Percentiles rank a stretch among this genome's conserved stretches.
Conservation (phyloP, 2,797 vertebrate species). For the Mastacembelus armatus region DNA sequence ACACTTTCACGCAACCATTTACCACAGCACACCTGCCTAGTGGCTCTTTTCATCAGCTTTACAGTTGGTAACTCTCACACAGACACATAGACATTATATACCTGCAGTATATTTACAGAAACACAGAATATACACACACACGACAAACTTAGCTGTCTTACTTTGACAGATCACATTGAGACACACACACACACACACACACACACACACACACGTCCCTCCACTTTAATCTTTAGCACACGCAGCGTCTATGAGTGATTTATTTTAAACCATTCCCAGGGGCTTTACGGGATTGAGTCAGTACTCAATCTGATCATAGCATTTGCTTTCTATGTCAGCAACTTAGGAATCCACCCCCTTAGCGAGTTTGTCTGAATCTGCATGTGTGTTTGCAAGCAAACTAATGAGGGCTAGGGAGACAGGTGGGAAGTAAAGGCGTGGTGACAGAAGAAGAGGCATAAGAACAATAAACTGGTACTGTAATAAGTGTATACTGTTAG, state of each 20-base stretch:
- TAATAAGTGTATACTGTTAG: constrained; percentile 57
- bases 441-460: constrained; percentile 5
- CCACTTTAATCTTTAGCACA: constrained; percentile 59
- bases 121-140: constrained; percentile 8
- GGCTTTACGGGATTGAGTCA: constrained; percentile 42
- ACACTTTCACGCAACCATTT: constrained; percentile 66
- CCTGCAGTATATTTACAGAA: constrained; percentile 27
- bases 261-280: constrained; percentile 58
- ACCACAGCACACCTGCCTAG: constrained; percentile 40
- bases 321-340: constrained; percentile 62
- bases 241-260: constrained; percentile 62
- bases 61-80: constrained; percentile 28
- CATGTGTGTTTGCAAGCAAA: constrained; percentile 47
- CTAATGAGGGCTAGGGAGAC: constrained; percentile 40
- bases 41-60: constrained; percentile 57
- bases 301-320: constrained; percentile 57
- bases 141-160: constrained; percentile 34
- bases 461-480: constrained; percentile 42
- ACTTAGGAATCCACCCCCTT: constrained; percentile 48
- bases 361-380: constrained; percentile 37
- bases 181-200: constrained; percentile 28
- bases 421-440: constrained; percentile 4
- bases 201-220: constrained; percentile 24
- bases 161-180: constrained; percentile 27
- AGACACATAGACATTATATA: constrained; percentile 5